Evolutionary conservation across 2,113 vertebrate genomes (phyloP).

Genomic region (Glaucomys volans): DNA sequence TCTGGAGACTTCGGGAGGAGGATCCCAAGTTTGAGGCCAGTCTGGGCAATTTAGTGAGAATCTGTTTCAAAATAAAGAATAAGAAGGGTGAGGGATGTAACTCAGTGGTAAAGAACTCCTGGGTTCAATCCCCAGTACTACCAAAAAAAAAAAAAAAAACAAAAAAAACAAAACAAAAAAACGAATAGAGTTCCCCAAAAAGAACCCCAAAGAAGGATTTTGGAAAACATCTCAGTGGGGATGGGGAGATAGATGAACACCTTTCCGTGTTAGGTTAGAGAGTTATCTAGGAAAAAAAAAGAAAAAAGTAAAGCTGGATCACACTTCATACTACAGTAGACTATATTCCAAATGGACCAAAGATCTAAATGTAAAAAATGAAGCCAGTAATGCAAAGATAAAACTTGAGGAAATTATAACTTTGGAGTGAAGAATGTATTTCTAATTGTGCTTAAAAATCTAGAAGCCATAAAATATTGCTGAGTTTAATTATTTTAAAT

Average conservation of each 20-base stretch:
- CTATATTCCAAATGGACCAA: background rate
- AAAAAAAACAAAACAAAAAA: too few relatives aligned
- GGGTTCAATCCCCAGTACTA: too few relatives aligned
- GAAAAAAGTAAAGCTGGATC: background rate
- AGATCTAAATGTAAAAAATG: background rate
- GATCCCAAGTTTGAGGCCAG: too few relatives aligned
- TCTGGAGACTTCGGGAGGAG: too few relatives aligned
- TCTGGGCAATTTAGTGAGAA: too few relatives aligned
- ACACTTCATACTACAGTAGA: background rate
- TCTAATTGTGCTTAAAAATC: background rate
- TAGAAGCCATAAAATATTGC: background rate
- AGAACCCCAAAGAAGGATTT: background rate
- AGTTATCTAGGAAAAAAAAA: background rate
- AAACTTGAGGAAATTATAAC: background rate
- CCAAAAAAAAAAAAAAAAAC: too few relatives aligned
- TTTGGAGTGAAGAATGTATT: background rate
- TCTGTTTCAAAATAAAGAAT: too few relatives aligned
- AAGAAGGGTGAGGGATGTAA: too few relatives aligned
- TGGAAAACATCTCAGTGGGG: background rate
- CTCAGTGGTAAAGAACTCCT: too few relatives aligned
- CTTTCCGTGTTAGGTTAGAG: background rate
- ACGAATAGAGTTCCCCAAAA: background rate
- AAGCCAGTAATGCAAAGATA: background rate
- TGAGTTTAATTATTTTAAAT: background rate
- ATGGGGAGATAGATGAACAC: too few relatives aligned